phyloP scores from a whole-genome alignment of 2,797 vertebrate genomes.

The Caiman crocodilus region DNA sequence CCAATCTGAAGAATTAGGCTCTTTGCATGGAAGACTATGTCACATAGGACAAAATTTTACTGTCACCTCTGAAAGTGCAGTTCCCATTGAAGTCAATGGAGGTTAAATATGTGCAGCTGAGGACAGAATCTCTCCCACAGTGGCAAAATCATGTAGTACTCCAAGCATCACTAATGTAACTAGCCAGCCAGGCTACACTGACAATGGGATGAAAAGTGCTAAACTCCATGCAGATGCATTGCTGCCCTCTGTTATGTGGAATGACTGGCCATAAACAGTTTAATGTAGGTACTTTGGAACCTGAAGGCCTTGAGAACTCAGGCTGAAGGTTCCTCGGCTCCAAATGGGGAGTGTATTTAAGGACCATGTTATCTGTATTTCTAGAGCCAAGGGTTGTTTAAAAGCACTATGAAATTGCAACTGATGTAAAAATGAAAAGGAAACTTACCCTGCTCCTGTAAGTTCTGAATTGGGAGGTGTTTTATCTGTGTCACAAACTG shows the following conservation, averaged over 20 bases:
- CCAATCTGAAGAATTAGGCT: background rate
- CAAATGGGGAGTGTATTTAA: rapidly evolving
- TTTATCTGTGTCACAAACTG: conserved; percentile 85
- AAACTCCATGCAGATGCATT: background rate
- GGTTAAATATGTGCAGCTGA: background rate
- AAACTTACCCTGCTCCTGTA: conserved; percentile 89
- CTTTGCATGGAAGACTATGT: background rate
- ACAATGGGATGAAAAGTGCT: background rate
- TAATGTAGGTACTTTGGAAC: background rate
- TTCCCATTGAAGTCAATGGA: background rate
- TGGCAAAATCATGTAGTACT: background rate
- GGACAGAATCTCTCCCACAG: background rate
- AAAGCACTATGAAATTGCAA: background rate
- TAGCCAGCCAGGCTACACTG: background rate
- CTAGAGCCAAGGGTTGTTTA: background rate
- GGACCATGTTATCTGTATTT: background rate
- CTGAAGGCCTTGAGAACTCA: background rate
- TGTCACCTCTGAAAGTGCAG: background rate
- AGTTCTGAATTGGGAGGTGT: conserved; percentile 90
- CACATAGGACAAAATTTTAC: background rate
- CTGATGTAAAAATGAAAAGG: background rate
- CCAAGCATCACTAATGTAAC: background rate
- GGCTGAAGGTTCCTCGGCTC: background rate
- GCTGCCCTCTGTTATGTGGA: background rate
- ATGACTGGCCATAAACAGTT: background rate